Evolutionary conservation across 1,140 invertebrate species (phyloP), one percentile per base, ranked within the genome.

Genomic region (Lasaia peninsularis): DNA sequence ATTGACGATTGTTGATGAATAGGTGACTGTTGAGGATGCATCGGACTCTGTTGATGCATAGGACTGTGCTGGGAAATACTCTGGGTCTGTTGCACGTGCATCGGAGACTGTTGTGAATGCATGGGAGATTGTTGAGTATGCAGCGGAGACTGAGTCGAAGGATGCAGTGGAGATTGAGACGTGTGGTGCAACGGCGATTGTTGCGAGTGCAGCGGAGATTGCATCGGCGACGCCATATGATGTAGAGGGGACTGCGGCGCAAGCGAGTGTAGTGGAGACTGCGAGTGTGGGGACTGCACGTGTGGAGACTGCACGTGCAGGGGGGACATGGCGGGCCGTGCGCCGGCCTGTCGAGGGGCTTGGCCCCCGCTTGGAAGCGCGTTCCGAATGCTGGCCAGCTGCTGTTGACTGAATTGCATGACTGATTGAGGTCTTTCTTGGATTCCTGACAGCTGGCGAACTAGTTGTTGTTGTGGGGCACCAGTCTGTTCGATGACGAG

Each of bases 171-270:
- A n/a, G 89, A 86, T 32, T 90, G 86, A 58, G 91, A 91, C 49
- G 90, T 91, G 65, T 92, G 90, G 48, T 88, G 83, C 51, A 88
- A 55, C 8, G 83, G 86, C 18, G 83, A 85, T 56, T 90, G 74
- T 67, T 92, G 91, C 34, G 92, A 91, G 63, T 92, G 91, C 57
- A 90, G 59, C 14, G 90, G 88, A 37, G 90, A 80, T 58, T 91
- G 91, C 71, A 91, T 89, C 35, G 91, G 91, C 1, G 90, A 91
- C n/a, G 87, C 87, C 35, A 88, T 77, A 34, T 90, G 84, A 49
- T 87, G 86, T 21, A 90, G 63, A 11, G 91, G 91, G 11, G 92
- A 92, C 40, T 92, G 91, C 28, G 91, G 91, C 9, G 83, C 74
- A 71, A 85, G 65, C 2, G 84, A 78, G 58, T 85, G 84, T 20